These are phyloP conservation scores for Butorides virescens DNA, from an alignment of 2,113 vertebrate species.

Conservation along the genomic window DNA sequence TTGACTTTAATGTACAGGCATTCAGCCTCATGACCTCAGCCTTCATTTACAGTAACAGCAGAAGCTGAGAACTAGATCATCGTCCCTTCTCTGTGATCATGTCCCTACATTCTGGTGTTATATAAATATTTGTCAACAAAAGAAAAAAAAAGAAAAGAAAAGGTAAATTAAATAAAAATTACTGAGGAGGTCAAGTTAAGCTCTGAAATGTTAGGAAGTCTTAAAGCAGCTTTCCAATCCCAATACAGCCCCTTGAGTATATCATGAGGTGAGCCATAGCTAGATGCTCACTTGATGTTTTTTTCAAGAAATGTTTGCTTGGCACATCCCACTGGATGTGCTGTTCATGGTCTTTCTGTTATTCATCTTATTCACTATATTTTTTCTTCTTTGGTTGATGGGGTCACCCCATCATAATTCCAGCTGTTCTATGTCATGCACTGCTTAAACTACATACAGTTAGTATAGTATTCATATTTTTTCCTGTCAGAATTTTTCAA, in stretches of 20 bases:
- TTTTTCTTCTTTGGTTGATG: background rate
- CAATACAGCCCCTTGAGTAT: background rate
- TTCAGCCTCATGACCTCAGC: background rate
- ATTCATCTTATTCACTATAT: background rate
- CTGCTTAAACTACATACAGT: background rate
- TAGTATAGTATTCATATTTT: background rate
- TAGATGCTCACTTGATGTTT: background rate
- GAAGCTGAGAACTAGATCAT: background rate
- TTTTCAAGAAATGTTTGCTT: background rate
- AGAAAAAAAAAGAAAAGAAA: no score
- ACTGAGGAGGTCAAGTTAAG: background rate
- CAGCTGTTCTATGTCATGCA: background rate
- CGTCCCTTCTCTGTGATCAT: background rate
- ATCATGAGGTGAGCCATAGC: background rate
- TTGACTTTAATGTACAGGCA: background rate
- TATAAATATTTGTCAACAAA: background rate
- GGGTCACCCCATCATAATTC: background rate
- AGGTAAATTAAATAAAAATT: background rate
- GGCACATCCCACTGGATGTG: background rate
- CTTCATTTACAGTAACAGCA: background rate
- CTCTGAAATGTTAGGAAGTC: background rate
- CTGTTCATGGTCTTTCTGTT: background rate
- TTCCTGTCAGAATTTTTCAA: background rate
- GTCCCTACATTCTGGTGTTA: background rate
- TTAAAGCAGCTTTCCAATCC: background rate